These are phyloP conservation scores for Trichopria drosophilae DNA, from an alignment of 2,888 invertebrate species.

Conservation along the genomic window DNA sequence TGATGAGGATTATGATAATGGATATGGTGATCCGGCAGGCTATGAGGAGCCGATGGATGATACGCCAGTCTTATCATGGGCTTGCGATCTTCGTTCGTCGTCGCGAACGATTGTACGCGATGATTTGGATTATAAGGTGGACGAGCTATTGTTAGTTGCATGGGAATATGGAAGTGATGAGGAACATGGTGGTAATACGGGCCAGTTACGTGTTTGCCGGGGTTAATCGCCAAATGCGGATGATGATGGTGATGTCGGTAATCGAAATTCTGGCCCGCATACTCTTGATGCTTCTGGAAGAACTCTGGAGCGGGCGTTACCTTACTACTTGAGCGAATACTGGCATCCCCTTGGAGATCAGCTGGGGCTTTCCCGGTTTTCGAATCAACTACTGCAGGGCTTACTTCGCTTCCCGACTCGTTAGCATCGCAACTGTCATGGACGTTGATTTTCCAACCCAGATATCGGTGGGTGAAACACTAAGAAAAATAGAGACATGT, in stretches of 20 bases:
- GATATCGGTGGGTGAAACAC: conserved; percentile 90
- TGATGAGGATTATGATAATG: not conserved
- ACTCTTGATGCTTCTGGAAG: conserved; percentile 45
- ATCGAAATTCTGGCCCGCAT: conserved; percentile 35
- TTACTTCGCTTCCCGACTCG: conserved; percentile 63
- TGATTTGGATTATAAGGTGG: too few relatives aligned
- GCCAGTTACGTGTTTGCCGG: conserved; percentile 39
- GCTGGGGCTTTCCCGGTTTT: conserved; percentile 53
- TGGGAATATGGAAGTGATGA: conserved; percentile 34
- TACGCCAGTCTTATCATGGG: conserved; percentile 30
- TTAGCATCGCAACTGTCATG: conserved; percentile 75
- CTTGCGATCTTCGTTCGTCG: conserved; percentile 16
- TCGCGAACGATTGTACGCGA: too few relatives aligned
- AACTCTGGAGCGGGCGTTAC: conserved; percentile 54
- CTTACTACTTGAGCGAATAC: conserved; percentile 51
- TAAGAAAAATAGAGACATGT: conserved; percentile 56
- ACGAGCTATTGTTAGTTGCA: too few relatives aligned
- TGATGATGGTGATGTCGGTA: conserved; percentile 38
- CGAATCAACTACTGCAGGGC: conserved; percentile 62
- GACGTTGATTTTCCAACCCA: conserved; percentile 95
- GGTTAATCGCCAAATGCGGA: conserved; percentile 37
- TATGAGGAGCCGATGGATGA: too few relatives aligned
- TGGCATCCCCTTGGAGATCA: conserved; percentile 49
- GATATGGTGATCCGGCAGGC: not conserved
- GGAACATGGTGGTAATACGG: conserved; percentile 41